Evolutionary conservation across 2,797 vertebrate genomes (phyloP).

Genomic region (Macropus fuliginosus): DNA sequence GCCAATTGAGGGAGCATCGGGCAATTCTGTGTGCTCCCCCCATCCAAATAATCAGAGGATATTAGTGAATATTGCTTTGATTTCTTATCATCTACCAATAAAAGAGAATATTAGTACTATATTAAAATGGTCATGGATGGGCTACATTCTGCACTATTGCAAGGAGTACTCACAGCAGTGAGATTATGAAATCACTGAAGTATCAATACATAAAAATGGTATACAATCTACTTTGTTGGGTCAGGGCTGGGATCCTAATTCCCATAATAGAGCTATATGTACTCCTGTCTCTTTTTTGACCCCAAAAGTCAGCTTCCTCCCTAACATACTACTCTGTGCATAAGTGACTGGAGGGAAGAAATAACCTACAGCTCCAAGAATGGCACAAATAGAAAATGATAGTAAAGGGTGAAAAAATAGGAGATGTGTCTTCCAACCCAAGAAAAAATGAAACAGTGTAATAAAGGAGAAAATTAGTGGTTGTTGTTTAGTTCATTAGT

Average conservation of each 20-base stretch:
- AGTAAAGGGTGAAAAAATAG: background rate
- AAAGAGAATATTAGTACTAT: background rate
- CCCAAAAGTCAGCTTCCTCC: background rate
- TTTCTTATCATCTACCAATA: background rate
- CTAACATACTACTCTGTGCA: background rate
- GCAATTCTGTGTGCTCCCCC: background rate
- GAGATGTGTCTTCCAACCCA: background rate
- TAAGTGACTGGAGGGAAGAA: background rate
- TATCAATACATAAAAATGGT: background rate
- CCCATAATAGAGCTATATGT: background rate
- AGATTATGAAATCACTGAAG: background rate
- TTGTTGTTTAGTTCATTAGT: background rate
- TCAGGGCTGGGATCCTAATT: background rate
- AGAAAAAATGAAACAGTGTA: background rate
- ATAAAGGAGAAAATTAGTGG: background rate
- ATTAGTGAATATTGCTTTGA: background rate
- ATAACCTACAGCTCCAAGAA: background rate
- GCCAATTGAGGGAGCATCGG: background rate
- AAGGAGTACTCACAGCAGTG: background rate
- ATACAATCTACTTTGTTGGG: background rate
- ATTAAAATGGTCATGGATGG: background rate
- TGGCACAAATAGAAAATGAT: background rate
- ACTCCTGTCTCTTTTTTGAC: background rate
- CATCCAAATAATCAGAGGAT: background rate
- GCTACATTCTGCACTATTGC: background rate